These are phyloP conservation scores for Gavialis gangeticus DNA, from an alignment of 2,113 vertebrate species.

Conservation along the genomic window DNA sequence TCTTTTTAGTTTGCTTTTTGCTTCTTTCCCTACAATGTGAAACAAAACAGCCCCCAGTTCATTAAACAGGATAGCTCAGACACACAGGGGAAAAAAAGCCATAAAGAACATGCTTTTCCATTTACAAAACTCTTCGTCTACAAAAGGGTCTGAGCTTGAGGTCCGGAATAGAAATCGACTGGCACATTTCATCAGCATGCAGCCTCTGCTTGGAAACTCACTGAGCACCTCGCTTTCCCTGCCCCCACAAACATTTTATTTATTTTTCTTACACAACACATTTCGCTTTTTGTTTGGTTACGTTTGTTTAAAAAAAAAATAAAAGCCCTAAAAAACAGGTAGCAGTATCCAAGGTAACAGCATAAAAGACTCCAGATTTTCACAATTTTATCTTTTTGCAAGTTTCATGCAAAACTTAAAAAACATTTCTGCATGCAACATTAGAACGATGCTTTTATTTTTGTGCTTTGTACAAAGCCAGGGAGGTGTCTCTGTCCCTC, in stretches of 20 bases:
- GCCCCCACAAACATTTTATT: not conserved
- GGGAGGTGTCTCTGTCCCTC: not conserved
- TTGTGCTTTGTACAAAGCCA: conserved; percentile 8
- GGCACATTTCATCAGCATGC: conserved; percentile 34
- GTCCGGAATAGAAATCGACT: conserved; percentile 9
- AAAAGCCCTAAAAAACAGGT: conserved; percentile 20
- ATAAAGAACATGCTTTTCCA: conserved; percentile 37
- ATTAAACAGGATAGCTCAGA: conserved; percentile 1
- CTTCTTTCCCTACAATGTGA: not conserved
- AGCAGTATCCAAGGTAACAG: conserved; percentile 66
- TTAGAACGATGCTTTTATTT: not conserved
- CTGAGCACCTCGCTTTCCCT: not conserved
- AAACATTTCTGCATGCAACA: conserved; percentile 65
- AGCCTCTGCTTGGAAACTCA: not conserved
- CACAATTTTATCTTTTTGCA: conserved; percentile 40
- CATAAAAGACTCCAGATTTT: conserved; percentile 41
- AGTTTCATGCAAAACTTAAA: conserved; percentile 68
- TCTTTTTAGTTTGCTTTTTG: not conserved
- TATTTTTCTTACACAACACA: not conserved
- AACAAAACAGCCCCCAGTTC: not conserved
- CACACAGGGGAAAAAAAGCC: not conserved
- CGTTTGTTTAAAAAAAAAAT: not conserved
- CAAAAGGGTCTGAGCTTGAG: not conserved
- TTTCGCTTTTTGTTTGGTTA: not conserved
- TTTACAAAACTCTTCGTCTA: not conserved